Evolutionary conservation across 2,797 vertebrate species (phyloP), one percentile per base, ranked within the genome.

Genomic region (Ctenosaura bakeri): DNA sequence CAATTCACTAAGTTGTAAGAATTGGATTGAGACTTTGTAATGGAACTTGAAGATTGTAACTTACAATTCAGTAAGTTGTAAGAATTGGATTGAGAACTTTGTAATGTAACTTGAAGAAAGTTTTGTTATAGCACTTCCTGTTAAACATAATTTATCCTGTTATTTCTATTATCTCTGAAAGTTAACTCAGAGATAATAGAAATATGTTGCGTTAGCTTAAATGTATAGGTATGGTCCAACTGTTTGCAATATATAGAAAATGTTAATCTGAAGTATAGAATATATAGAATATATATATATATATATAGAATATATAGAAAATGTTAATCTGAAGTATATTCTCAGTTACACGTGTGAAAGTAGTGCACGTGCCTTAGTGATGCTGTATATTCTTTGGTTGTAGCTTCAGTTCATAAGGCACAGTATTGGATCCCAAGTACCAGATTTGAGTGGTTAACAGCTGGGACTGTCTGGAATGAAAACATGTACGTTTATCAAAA

Each of bases 131-230:
- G 42, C 42, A 42, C 42, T 42, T 42, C 42, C 24, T 24, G 35
- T 22, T 73, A 87, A 78, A 26, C 35, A 38, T 78, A 86, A 50
- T 66, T 4, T 71, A 35, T 87, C 16, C 14, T 62, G 8, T 74
- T 73, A 59, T 32, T 88, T n/a, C n/a, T n/a, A n/a, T n/a, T n/a
- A n/a, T n/a, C n/a, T n/a, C 38, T 89, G 18, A 89, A 89, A 86
- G 52, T n/a, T 26, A 62, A 54, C 14, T 32, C 32, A 66, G 46
- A 26, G n/a, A 22, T 64, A 18, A 22, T 52, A 78, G 20, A 73
- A 26, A 42, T 69, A 82, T 59, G 52, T 81, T 66, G 13, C 42
- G 54, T 29, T 66, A 73, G n/a, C 50, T 85, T 42, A 56, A 59
- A 42, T 71, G 54, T 8, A 35, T 59, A 76, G n/a, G 16, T 29